Conservation (phyloP, 2,888 invertebrate genomes). For the Arge pagana region DNA sequence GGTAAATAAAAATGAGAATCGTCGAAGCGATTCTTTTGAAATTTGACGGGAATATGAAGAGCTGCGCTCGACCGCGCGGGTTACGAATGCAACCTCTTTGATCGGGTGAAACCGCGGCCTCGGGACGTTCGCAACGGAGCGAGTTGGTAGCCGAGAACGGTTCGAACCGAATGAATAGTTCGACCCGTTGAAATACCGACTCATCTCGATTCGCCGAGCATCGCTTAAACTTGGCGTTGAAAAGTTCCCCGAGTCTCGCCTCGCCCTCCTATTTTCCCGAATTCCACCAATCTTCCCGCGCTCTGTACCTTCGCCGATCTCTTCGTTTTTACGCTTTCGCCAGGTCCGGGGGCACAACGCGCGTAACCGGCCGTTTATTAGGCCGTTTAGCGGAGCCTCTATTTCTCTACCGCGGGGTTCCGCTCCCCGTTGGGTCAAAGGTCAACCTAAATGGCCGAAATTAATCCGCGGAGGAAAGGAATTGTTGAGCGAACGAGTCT, state of each 20-base stretch:
- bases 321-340: neutral
- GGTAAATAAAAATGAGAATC: too few species aligned
- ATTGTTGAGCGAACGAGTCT: slow-evolving; percentile 11
- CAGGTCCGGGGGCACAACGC: too few species aligned
- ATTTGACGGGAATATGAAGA: too few species aligned
- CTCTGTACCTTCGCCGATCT: neutral
- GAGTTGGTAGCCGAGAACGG: too few species aligned
- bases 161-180: neutral
- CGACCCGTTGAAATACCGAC: neutral
- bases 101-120: too few species aligned
- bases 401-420: too few species aligned
- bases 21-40: too few species aligned
- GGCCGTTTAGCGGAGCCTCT: neutral
- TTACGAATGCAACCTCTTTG: too few species aligned
- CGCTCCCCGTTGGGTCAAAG: too few species aligned
- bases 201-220: slow-evolving; percentile 1
- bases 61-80: too few species aligned
- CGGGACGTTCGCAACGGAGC: too few species aligned
- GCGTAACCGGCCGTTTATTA: neutral
- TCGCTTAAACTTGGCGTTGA: neutral
- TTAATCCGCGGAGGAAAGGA: neutral
- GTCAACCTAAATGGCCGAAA: slow-evolving; percentile 6
- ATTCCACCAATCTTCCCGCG: neutral
- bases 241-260: neutral
- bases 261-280: neutral